A percentile compares a stretch with the other conserved stretches of the same genome.
phyloP scores from a whole-genome alignment of 2,113 vertebrate species.

The Phylloscopus trochilus region DNA sequence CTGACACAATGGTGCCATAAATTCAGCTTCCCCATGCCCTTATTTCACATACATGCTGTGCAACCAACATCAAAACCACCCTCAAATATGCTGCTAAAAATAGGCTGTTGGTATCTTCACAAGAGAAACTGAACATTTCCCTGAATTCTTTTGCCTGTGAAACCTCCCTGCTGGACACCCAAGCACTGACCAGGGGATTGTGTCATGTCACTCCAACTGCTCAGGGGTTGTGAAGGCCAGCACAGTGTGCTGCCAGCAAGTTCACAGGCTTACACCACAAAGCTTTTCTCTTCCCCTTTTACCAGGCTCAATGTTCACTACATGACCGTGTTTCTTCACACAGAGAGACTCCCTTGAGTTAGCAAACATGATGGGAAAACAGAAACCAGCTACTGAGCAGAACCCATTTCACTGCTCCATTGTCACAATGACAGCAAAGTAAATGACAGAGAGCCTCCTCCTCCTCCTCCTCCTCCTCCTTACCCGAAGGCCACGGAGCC shows the following conservation, averaged over 20 bases:
- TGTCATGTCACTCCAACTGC: accelerated
- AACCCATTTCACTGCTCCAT: neutral
- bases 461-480: constrained; percentile 58
- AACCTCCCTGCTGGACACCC: neutral
- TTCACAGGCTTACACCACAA: neutral
- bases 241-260: neutral
- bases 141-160: neutral
- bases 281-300: neutral
- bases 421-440: neutral
- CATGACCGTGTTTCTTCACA: neutral
- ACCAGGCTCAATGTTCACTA: neutral
- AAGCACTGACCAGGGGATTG: neutral
- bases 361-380: neutral
- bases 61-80: neutral
- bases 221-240: neutral
- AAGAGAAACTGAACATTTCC: neutral
- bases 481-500: constrained; percentile 92
- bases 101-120: neutral
- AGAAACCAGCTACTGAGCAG: neutral
- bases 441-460: neutral
- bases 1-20: neutral
- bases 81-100: neutral
- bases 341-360: neutral
- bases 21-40: neutral
- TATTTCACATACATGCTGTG: neutral